Evolutionary conservation across 1,140 invertebrate species (phyloP).

Genomic region (Pseudomyrmex concolor): DNA sequence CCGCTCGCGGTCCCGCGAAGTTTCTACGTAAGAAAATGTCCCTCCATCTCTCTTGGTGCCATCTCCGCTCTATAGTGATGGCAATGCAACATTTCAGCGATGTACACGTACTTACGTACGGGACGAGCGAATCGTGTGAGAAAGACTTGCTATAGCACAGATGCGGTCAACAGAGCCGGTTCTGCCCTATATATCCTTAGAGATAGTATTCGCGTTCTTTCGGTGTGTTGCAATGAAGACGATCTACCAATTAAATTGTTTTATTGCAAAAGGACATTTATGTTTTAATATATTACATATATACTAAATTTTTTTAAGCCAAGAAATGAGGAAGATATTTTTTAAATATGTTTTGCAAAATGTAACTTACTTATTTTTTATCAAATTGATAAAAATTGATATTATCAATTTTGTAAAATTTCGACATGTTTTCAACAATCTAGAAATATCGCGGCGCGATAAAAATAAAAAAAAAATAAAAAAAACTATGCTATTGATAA

Average conservation of each 20-base stretch:
- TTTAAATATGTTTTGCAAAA: too few relatives aligned
- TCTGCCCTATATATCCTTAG: slow-evolving; percentile 75
- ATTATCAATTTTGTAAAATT: too few relatives aligned
- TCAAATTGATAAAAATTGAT: too few relatives aligned
- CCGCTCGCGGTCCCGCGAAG: slow-evolving; percentile 23
- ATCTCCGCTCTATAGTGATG: not conserved
- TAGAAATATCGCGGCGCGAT: not conserved
- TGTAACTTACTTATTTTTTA: not conserved
- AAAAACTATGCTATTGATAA: slow-evolving; percentile 5
- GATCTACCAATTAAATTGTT: slow-evolving; percentile 6
- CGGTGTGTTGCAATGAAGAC: slow-evolving; percentile 40
- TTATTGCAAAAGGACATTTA: not conserved
- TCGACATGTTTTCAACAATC: not conserved
- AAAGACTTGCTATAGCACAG: slow-evolving; percentile 34
- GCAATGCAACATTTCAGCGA: not conserved
- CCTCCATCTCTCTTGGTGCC: slow-evolving; percentile 10
- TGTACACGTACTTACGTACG: not conserved
- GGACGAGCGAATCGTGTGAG: not conserved
- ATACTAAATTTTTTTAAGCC: not conserved
- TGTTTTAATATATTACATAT: not conserved
- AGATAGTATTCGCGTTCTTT: slow-evolving; percentile 57
- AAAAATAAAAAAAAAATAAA: not conserved
- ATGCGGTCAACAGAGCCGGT: slow-evolving; percentile 63
- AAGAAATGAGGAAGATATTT: not conserved
- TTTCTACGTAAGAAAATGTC: slow-evolving; percentile 26